These are phyloP conservation scores for Xanthia togata DNA, from an alignment of 2,888 invertebrate genomes.

Conservation along the genomic window DNA sequence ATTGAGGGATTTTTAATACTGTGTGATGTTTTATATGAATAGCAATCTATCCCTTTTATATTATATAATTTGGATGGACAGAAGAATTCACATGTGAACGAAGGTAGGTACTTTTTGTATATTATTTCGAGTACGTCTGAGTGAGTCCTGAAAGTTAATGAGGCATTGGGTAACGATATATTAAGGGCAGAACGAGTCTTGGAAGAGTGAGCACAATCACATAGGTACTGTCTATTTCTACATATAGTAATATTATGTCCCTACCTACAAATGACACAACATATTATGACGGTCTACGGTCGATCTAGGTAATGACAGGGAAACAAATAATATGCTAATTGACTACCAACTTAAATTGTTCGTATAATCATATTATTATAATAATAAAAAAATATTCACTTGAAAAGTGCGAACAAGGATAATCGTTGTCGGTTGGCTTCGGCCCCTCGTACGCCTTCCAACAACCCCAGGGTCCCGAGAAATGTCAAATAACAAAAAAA, in stretches of 20 bases:
- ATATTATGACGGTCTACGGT: background rate
- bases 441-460: background rate
- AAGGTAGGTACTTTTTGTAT: constrained; percentile 35
- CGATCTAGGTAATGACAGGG: background rate
- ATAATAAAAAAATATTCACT: too few relatives aligned
- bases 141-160: constrained; percentile 41
- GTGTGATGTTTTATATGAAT: constrained; percentile 33
- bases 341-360: background rate
- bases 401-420: too few relatives aligned
- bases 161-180: constrained; percentile 24
- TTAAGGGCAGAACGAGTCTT: constrained; percentile 30
- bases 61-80: constrained; percentile 31
- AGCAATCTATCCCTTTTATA: constrained; percentile 38
- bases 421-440: background rate
- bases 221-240: constrained; percentile 1
- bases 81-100: constrained; percentile 40
- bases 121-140: constrained; percentile 28
- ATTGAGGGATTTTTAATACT: constrained; percentile 41
- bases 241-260: constrained; percentile 2
- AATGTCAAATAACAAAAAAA: background rate
- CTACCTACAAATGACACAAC: background rate
- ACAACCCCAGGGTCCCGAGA: background rate
- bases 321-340: background rate
- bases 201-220: constrained; percentile 30
- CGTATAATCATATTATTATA: background rate